These are phyloP conservation scores for Galemys pyrenaicus DNA, from an alignment of 2,113 vertebrate genomes.

Conservation along the genomic window DNA sequence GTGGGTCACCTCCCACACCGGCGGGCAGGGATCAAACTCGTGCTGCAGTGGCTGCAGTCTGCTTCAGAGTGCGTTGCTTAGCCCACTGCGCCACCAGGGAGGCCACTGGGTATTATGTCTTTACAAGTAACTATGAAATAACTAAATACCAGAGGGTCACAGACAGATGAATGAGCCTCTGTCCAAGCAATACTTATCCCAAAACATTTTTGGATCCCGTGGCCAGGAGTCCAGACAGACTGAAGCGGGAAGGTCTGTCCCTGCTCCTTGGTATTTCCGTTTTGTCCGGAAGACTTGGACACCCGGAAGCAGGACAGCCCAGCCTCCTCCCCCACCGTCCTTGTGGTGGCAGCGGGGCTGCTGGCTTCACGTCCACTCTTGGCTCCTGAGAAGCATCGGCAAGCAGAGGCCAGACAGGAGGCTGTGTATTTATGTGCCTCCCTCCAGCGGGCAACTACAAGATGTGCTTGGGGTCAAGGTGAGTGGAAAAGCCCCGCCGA, in stretches of 20 bases:
- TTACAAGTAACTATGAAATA: not conserved
- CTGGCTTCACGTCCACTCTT: too few species aligned
- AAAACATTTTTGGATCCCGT: accelerated
- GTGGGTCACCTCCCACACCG: too few species aligned
- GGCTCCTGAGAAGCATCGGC: accelerated
- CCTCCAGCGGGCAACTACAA: too few species aligned
- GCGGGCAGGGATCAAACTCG: too few species aligned
- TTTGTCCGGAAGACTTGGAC: not conserved
- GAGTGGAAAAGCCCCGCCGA: accelerated
- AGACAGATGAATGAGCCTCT: accelerated
- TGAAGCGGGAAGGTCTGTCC: accelerated
- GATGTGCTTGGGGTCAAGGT: not conserved
- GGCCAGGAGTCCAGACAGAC: not conserved
- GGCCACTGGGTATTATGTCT: too few species aligned
- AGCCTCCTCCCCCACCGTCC: not conserved
- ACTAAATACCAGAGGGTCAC: not conserved
- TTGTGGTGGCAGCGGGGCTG: accelerated
- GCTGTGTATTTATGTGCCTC: accelerated
- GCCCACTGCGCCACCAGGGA: too few species aligned
- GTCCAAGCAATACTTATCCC: not conserved
- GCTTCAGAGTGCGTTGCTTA: too few species aligned
- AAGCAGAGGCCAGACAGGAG: not conserved
- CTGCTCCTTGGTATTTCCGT: not conserved
- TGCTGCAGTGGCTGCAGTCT: too few species aligned
- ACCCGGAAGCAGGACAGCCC: accelerated